phyloP scores from a whole-genome alignment of 2,113 vertebrate species.

The Halcyon senegalensis region DNA sequence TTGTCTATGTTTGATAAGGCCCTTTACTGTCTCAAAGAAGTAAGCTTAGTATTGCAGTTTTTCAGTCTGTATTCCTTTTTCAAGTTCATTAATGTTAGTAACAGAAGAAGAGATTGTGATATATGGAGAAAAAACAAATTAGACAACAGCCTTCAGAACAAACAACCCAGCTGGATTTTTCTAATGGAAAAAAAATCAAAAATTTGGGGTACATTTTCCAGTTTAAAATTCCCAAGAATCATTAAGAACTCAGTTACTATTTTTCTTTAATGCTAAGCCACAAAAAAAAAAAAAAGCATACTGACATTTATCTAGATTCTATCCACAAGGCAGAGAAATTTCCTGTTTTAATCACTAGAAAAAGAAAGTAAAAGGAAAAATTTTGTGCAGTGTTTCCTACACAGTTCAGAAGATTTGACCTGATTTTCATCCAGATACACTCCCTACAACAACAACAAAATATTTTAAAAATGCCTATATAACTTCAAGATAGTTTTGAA shows the following conservation, averaged over 20 bases:
- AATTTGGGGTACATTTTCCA: not conserved
- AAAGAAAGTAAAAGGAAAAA: not conserved
- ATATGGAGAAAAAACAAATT: not conserved
- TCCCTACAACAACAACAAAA: no score
- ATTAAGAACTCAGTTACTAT: not conserved
- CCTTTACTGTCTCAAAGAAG: not conserved
- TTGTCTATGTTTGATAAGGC: not conserved
- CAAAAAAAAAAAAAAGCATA: not conserved
- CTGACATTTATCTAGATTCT: not conserved
- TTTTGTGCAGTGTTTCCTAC: not conserved
- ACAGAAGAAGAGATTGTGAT: not conserved
- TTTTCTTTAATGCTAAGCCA: not conserved
- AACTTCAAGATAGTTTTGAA: not conserved
- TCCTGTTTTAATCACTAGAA: not conserved
- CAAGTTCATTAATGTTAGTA: not conserved
- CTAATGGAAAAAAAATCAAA: not conserved
- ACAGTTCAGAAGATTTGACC: not conserved
- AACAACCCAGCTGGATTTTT: not conserved
- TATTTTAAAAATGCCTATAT: not conserved
- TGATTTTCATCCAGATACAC: not conserved
- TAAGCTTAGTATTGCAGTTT: not conserved
- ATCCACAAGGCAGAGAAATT: not conserved
- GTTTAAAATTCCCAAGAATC: not conserved
- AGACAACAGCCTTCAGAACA: not conserved
- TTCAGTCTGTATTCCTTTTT: not conserved